Conservation (phyloP, 2,888 invertebrate species). For the Allolobophora icterica region DNA sequence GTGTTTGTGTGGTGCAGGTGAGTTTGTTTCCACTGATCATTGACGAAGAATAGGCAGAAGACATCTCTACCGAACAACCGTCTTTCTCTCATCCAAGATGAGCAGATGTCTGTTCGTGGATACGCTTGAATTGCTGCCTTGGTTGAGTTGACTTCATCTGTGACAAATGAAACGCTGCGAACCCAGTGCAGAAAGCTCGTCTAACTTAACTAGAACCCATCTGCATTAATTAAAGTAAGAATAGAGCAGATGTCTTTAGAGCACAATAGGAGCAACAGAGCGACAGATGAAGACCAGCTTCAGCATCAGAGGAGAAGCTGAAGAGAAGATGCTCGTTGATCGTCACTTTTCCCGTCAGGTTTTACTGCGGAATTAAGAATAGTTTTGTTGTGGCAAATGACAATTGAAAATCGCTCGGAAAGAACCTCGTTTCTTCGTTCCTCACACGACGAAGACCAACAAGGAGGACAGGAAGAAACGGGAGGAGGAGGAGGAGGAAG, state of each 20-base stretch:
- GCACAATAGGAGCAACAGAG: background rate
- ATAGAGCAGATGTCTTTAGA: background rate
- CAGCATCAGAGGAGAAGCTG: background rate
- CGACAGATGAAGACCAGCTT: slow-evolving; percentile 5
- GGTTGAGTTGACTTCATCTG: background rate
- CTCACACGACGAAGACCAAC: background rate
- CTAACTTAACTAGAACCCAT: background rate
- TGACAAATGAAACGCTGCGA: background rate
- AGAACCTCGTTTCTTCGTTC: too few species aligned
- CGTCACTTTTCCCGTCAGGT: background rate
- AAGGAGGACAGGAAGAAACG: background rate
- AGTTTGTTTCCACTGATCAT: background rate
- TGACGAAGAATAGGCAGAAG: background rate
- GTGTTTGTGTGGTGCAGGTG: background rate
- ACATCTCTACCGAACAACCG: too few species aligned
- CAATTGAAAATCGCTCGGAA: too few species aligned
- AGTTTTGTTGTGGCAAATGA: background rate
- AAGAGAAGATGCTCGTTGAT: background rate
- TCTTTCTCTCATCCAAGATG: background rate
- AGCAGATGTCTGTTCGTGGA: too few species aligned
- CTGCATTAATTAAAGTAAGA: background rate
- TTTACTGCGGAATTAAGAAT: background rate
- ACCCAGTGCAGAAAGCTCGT: background rate
- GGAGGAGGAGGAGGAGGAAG: too few species aligned
- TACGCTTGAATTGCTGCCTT: too few species aligned